Percentiles rank a stretch among this genome's conserved stretches.
These are phyloP conservation scores for Perizoma flavofasciatum DNA, from an alignment of 2,888 invertebrate genomes.

Conservation along the genomic window DNA sequence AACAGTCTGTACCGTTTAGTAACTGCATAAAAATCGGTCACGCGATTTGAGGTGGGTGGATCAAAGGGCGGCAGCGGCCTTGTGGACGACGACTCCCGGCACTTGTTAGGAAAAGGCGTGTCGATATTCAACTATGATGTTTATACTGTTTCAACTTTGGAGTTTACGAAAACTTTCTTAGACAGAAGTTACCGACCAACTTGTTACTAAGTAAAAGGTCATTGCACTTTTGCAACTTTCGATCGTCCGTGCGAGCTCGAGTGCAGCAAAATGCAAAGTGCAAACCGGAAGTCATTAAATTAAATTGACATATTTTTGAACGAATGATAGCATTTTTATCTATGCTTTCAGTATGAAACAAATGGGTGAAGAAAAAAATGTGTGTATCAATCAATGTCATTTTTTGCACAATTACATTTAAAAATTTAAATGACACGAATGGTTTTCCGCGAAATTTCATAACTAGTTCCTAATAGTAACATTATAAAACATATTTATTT, in stretches of 20 bases:
- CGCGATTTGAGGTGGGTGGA: slow-evolving; percentile 83
- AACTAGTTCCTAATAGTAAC: too few species aligned
- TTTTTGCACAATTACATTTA: slow-evolving; percentile 19
- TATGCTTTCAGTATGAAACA: slow-evolving; percentile 5
- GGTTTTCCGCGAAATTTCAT: too few species aligned
- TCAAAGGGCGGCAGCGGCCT: slow-evolving; percentile 83
- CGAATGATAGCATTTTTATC: slow-evolving; percentile 11
- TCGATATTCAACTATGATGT: slow-evolving; percentile 69
- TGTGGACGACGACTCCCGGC: slow-evolving; percentile 81
- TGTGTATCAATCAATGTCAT: slow-evolving; percentile 23
- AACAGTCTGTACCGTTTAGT: slow-evolving; percentile 46
- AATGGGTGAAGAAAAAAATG: neutral
- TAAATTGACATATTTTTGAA: slow-evolving; percentile 4
- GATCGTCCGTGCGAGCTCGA: neutral
- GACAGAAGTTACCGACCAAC: slow-evolving; percentile 18
- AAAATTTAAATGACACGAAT: neutral
- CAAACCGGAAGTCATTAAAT: slow-evolving; percentile 26
- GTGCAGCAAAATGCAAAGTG: neutral
- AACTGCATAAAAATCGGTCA: slow-evolving; percentile 75
- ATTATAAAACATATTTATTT: too few species aligned
- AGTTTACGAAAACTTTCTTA: slow-evolving; percentile 35
- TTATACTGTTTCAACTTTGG: slow-evolving; percentile 54
- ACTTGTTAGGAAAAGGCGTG: slow-evolving; percentile 84
- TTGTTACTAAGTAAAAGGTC: slow-evolving; percentile 6
- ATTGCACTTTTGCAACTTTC: slow-evolving; percentile 2